Percentiles rank a stretch among this genome's conserved stretches.
Conservation (phyloP, 2,888 invertebrate genomes). For the Maniola hyperantus region DNA sequence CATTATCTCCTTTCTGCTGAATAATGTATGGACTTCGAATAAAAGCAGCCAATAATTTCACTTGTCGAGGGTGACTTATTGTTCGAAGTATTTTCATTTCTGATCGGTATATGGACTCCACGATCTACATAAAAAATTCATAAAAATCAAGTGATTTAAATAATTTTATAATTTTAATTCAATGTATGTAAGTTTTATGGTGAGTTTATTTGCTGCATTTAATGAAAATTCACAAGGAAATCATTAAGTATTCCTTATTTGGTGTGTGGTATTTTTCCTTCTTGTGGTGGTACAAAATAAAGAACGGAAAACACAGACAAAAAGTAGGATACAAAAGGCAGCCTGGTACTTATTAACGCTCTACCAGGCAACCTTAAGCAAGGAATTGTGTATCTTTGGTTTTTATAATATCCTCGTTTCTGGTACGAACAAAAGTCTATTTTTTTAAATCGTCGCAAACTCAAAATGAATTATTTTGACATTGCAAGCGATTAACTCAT, state of each 20-base stretch:
- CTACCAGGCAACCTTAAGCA: not conserved
- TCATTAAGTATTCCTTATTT: too few species aligned
- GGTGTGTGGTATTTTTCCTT: too few species aligned
- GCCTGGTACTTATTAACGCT: too few species aligned
- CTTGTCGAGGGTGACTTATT: slow-evolving; percentile 17
- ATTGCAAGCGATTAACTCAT: not conserved
- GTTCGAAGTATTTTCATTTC: slow-evolving; percentile 9
- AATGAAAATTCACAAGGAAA: too few species aligned
- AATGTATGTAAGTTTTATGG: too few species aligned
- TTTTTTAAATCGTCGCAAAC: not conserved
- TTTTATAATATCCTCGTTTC: not conserved
- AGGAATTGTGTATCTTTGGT: not conserved
- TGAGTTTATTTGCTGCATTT: too few species aligned
- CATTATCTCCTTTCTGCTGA: slow-evolving; percentile 16
- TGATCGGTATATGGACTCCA: not conserved
- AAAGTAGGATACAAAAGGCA: too few species aligned
- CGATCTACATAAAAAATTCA: not conserved
- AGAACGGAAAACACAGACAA: too few species aligned
- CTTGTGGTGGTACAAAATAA: too few species aligned
- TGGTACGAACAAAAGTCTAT: not conserved
- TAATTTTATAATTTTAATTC: too few species aligned
- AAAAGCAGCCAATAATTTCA: slow-evolving; percentile 20
- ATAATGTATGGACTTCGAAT: slow-evolving; percentile 20
- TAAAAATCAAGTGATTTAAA: too few species aligned
- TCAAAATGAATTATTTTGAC: not conserved